Percentiles rank a stretch among this genome's conserved stretches.
These are phyloP conservation scores for Chloroclystis v-ata DNA, from an alignment of 2,888 invertebrate species.

Conservation along the genomic window DNA sequence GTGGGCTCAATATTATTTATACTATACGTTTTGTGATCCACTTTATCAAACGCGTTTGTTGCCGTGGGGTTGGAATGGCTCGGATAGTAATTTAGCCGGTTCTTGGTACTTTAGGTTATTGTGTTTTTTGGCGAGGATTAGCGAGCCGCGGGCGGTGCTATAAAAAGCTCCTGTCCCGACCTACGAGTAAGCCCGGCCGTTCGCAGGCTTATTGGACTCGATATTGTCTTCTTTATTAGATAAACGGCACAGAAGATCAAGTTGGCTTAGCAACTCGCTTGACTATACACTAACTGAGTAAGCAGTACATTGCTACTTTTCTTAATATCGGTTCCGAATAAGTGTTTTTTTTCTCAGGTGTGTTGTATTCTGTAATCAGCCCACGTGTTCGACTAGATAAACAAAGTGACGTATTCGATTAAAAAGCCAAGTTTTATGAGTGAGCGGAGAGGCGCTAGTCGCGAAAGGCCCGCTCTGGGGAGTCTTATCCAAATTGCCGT, in stretches of 20 bases:
- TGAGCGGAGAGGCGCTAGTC: slow-evolving; percentile 45
- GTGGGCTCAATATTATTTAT: slow-evolving; percentile 70
- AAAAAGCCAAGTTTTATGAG: slow-evolving; percentile 57
- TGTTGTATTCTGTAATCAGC: slow-evolving; percentile 23
- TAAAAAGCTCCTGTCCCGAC: slow-evolving; percentile 59
- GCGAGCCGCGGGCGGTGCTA: slow-evolving; percentile 54
- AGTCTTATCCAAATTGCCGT: slow-evolving; percentile 70
- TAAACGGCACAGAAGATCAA: slow-evolving; percentile 21
- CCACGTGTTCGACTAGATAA: slow-evolving; percentile 26
- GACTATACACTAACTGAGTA: no score
- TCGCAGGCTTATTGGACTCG: slow-evolving; percentile 43
- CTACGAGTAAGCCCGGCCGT: slow-evolving; percentile 46
- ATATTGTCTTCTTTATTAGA: slow-evolving; percentile 39
- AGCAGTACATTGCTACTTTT: no score
- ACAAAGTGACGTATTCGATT: slow-evolving; percentile 43
- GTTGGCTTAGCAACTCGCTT: slow-evolving; percentile 10
- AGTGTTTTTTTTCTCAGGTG: no score
- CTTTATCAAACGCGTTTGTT: slow-evolving; percentile 75
- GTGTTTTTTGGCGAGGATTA: slow-evolving; percentile 71
- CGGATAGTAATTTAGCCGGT: slow-evolving; percentile 66
- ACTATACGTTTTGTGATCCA: slow-evolving; percentile 74
- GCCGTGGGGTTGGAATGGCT: slow-evolving; percentile 66
- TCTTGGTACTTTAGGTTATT: slow-evolving; percentile 63
- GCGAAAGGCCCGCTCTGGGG: slow-evolving; percentile 38
- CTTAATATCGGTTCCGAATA: no score